Evolutionary conservation across 2,113 vertebrate species (phyloP), one percentile per base, ranked within the genome.

Genomic region (Bombycilla garrulus): DNA sequence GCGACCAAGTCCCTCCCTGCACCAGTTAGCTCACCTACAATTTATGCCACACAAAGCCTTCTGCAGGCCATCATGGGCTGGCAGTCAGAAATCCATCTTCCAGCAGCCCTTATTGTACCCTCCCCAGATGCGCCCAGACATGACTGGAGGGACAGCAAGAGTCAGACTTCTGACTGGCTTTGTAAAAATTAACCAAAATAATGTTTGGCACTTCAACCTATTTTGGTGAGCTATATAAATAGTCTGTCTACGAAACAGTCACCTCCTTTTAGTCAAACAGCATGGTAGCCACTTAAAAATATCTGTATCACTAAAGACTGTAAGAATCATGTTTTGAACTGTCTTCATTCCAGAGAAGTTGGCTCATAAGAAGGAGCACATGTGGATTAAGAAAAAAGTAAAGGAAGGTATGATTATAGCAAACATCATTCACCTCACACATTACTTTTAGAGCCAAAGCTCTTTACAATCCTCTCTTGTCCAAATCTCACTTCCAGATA

Each of bases 1-100:
- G 18, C 2, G 2, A 24, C 22, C 0, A 0, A 61, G 47, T 31
- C 13, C 29, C 19, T 74, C 19, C 25, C 24, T 29, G 28, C 26
- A 9, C 10, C 23, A 42, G 14, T 6, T 16, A 31, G 10, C 38
- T 67, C 16, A 65, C 17, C 62, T 4, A 15, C n/a, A 40, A 0
- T 2, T 18, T 81, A 21, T 33, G 31, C n/a, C 45, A 61, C 66
- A 54, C 2, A 1, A 19, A 50, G 6, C 48, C 22, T 88, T 50
- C 53, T 92, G 38, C 18, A 38, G 51, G 15, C 42, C 42, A 12
- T 8, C 8, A 0, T 12, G 28, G 47, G 24, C 69, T 45, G 24
- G 40, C 0, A 2, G 36, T 45, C 11, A 3, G 10, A 44, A 67
- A n/a, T 17, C 16, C 22, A 53, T 15, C 20, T 58, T 62, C 42